These are phyloP conservation scores for Copidosoma floridanum DNA, from an alignment of 1,140 invertebrate genomes.

Conservation along the genomic window DNA sequence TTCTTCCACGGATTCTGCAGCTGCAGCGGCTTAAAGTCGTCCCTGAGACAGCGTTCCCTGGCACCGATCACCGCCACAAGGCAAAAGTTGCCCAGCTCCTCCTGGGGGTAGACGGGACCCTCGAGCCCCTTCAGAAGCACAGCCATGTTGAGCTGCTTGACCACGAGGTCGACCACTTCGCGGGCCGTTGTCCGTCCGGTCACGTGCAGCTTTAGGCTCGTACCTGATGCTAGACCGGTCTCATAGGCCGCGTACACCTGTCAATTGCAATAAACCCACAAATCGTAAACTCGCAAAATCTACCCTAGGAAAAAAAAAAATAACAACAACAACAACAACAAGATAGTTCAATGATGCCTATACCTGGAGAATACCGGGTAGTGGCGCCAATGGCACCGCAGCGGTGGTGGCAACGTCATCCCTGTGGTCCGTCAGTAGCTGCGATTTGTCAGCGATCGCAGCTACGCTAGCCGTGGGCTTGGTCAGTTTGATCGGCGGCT, in stretches of 20 bases:
- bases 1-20: conserved; percentile 94
- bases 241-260: conserved; percentile 93
- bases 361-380: conserved; percentile 66
- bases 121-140: conserved; percentile 81
- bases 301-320: neutral
- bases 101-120: conserved; percentile 79
- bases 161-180: conserved; percentile 91
- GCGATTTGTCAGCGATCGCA: conserved; percentile 35
- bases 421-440: neutral
- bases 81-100: conserved; percentile 83
- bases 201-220: conserved; percentile 89
- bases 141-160: conserved; percentile 92
- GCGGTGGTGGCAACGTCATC: neutral
- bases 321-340: no score
- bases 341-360: no score
- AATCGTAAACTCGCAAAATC: no score
- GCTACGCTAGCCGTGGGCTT: conserved; percentile 51
- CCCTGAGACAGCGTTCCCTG: conserved; percentile 83
- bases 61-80: conserved; percentile 92
- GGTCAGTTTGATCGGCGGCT: no score
- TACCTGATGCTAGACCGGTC: conserved; percentile 86
- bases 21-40: conserved; percentile 89
- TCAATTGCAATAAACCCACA: conserved; percentile 8
- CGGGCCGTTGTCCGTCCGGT: conserved; percentile 85
- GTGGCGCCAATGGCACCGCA: conserved; percentile 35